A percentile compares a stretch with the other conserved stretches of the same genome.
Evolutionary conservation across 2,797 vertebrate species (phyloP).

Genomic region (Pseudochaenichthys georgianus): DNA sequence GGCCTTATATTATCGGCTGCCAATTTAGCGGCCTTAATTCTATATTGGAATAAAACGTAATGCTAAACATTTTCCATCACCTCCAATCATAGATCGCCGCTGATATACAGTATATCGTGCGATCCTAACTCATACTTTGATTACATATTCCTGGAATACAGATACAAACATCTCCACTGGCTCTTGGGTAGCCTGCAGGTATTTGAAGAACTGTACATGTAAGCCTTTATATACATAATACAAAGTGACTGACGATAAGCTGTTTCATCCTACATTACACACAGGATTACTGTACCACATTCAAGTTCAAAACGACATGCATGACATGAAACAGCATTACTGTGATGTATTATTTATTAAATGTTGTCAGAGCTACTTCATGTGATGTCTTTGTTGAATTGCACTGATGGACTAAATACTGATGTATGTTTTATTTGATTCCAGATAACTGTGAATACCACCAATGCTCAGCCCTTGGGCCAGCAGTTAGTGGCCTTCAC

Average conservation of each 20-base stretch:
- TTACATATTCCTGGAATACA: conserved; percentile 10
- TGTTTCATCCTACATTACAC: conserved; percentile 27
- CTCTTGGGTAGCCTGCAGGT: conserved; percentile 36
- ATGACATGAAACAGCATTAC: conserved; percentile 9
- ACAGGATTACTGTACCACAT: conserved; percentile 29
- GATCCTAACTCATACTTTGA: background rate
- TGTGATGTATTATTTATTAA: conserved; percentile 19
- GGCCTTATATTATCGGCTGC: too few relatives aligned
- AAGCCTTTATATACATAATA: conserved; percentile 20
- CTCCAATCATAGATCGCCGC: too few relatives aligned
- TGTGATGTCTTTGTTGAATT: conserved; percentile 16
- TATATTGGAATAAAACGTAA: too few relatives aligned
- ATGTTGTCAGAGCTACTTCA: conserved; percentile 12
- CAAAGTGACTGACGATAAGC: conserved; percentile 20
- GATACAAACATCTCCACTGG: conserved; percentile 17
- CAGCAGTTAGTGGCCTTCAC: conserved; percentile 90
- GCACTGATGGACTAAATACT: background rate
- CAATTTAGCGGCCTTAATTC: too few relatives aligned
- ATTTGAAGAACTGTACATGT: conserved; percentile 26
- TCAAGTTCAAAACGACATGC: conserved; percentile 32
- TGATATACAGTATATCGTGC: too few relatives aligned
- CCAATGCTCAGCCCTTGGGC: conserved; percentile 87
- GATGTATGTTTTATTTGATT: conserved; percentile 37
- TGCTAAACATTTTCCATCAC: too few relatives aligned
- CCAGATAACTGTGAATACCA: conserved; percentile 89